These are phyloP conservation scores for Acrossocheilus wenchowensis DNA, from an alignment of 2,797 vertebrate genomes.

Conservation along the genomic window DNA sequence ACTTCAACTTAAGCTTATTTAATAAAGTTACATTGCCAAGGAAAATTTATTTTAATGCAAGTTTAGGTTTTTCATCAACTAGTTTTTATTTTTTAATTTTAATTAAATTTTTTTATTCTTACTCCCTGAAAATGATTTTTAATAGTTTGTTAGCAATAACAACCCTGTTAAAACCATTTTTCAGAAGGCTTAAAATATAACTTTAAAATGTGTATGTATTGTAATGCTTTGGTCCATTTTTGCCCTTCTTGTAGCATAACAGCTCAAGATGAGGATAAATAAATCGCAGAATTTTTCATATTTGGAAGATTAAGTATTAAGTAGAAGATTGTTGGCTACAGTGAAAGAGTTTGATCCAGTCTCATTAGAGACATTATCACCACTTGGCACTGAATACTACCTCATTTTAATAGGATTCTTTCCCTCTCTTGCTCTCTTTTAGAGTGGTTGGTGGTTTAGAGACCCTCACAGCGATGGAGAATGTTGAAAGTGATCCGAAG, in stretches of 20 bases:
- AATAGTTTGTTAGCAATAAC: neutral
- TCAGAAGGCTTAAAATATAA: neutral
- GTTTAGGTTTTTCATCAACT: neutral
- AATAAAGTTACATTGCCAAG: neutral
- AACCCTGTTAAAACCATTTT: neutral
- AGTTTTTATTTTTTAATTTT: neutral
- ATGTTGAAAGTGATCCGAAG: constrained; percentile 92
- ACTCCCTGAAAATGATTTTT: neutral
- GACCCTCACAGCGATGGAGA: constrained; percentile 94
- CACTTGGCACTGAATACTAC: neutral
- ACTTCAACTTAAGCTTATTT: neutral
- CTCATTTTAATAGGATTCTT: neutral
- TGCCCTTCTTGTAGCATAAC: neutral
- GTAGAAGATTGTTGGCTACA: neutral
- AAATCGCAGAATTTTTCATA: neutral
- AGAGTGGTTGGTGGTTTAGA: constrained; percentile 99
- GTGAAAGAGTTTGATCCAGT: constrained; percentile 3
- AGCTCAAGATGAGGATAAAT: no score
- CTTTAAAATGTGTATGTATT: no score
- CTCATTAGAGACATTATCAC: constrained; percentile 8
- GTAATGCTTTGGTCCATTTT: neutral
- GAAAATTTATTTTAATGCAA: neutral
- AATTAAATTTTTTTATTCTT: neutral
- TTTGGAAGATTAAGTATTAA: neutral
- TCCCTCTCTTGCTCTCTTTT: constrained; percentile 39